phyloP scores from a whole-genome alignment of 2,888 invertebrate genomes.

The Theretra japonica region DNA sequence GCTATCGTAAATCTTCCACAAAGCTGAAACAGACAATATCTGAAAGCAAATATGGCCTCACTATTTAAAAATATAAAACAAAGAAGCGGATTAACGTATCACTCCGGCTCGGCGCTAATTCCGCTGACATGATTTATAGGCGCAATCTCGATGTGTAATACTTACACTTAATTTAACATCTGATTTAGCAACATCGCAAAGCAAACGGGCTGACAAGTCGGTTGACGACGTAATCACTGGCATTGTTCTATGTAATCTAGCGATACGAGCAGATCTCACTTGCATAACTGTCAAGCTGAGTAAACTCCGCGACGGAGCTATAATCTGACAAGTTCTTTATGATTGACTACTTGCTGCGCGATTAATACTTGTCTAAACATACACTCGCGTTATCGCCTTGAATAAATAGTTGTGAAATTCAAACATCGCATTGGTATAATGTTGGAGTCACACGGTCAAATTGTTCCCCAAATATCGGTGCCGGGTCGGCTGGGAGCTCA shows the following conservation, averaged over 20 bases:
- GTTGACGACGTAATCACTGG: constrained; percentile 79
- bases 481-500: constrained; percentile 46
- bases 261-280: constrained; percentile 77
- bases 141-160: constrained; percentile 72
- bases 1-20: constrained; percentile 79
- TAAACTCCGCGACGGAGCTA: constrained; percentile 68
- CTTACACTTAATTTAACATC: constrained; percentile 73
- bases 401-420: constrained; percentile 70
- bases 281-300: constrained; percentile 79
- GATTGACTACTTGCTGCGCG: constrained; percentile 72
- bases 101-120: constrained; percentile 70
- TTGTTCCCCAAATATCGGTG: constrained; percentile 55
- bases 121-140: constrained; percentile 79
- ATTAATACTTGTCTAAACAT: constrained; percentile 71
- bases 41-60: constrained; percentile 82
- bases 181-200: constrained; percentile 76
- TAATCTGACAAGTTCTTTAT: constrained; percentile 78
- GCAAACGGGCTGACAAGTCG: constrained; percentile 70
- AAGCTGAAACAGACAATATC: constrained; percentile 78
- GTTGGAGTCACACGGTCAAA: constrained; percentile 59
- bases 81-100: constrained; percentile 83
- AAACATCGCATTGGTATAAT: constrained; percentile 62
- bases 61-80: constrained; percentile 84
- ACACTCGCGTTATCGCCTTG: constrained; percentile 60
- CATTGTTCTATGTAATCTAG: constrained; percentile 81